Evolutionary conservation across 2,113 vertebrate genomes (phyloP), one percentile per base, ranked within the genome.

Genomic region (Salminus brasiliensis): DNA sequence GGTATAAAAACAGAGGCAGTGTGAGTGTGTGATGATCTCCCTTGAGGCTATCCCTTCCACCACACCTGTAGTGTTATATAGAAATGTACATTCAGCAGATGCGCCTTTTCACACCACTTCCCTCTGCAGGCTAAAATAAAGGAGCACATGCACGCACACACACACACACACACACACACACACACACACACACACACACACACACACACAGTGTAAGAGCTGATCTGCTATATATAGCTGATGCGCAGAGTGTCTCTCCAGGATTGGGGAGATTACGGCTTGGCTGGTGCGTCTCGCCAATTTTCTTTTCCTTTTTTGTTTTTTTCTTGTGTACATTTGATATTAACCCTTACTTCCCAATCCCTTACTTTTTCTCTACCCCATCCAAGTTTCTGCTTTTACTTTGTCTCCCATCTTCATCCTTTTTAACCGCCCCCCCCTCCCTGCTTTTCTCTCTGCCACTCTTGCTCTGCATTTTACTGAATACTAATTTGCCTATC

Each of bases 191-290:
- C n/a, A n/a, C n/a, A n/a, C n/a, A n/a, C n/a, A n/a, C n/a, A n/a
- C n/a, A 74, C 55, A 69, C 69, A 55, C 47, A 55, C 83, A 76
- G 68, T 72, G 52, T 30, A 30, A 66, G 47, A 70, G 69, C 32
- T 23, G 55, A 60, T 23, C 52, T 60, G 81, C 84, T 87, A 90
- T 85, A 76, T 80, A 88, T 86, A 90, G 82, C 49, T 8, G 11
- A 71, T 57, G 72, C 49, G 85, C 78, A 78, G 75, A 74, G 67
- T n/a, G 43, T 23, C 81, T 72, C 70, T 71, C 74, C 62, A 72
- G 70, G 71, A 86, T 76, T 82, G 81, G 74, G 59, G 85, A 79
- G 85, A 88, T 87, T 86, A 85, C 79, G 77, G 68, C 83, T 85
- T 73, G 86, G 82, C 82, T 84, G 84, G 70, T 59, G 53, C 30